Conservation (phyloP, 1,140 invertebrate species). For the Monochamus saltuarius region DNA sequence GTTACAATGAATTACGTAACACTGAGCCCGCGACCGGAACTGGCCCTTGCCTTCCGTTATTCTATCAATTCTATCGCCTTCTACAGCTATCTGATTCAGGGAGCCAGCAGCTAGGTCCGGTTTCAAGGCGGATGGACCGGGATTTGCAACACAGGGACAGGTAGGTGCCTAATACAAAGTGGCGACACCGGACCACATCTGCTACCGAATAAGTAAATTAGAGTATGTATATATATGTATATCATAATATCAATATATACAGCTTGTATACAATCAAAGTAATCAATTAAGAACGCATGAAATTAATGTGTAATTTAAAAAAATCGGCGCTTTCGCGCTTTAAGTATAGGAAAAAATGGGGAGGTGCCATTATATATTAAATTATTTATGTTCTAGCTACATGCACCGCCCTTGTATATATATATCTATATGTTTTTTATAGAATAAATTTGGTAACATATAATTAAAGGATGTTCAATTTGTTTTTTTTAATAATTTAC, state of each 20-base stretch:
- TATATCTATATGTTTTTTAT: too few species aligned
- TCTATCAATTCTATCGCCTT: conserved; percentile 6
- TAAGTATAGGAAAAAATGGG: conserved; percentile 42
- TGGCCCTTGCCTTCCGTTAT: too few species aligned
- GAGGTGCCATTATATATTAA: neutral
- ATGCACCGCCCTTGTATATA: too few species aligned
- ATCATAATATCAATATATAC: conserved; percentile 51
- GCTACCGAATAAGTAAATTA: conserved; percentile 50
- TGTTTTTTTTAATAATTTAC: too few species aligned
- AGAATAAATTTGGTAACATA: too few species aligned
- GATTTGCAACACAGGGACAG: conserved; percentile 45
- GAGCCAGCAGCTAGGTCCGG: neutral
- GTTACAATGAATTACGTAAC: conserved; percentile 32
- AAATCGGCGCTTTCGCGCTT: conserved; percentile 8
- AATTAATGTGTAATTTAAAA: too few species aligned
- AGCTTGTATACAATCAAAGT: conserved; percentile 52
- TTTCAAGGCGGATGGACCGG: conserved; percentile 20
- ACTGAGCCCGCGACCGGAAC: conserved; percentile 8
- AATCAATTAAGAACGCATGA: conserved; percentile 11
- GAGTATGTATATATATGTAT: conserved; percentile 49
- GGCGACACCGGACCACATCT: conserved; percentile 48
- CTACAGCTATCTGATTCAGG: neutral
- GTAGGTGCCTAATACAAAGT: conserved; percentile 46
- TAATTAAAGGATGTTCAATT: too few species aligned
- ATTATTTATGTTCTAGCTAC: too few species aligned